Conservation (phyloP, 2,113 vertebrate genomes). For the Anarhynchus alexandrinus region DNA sequence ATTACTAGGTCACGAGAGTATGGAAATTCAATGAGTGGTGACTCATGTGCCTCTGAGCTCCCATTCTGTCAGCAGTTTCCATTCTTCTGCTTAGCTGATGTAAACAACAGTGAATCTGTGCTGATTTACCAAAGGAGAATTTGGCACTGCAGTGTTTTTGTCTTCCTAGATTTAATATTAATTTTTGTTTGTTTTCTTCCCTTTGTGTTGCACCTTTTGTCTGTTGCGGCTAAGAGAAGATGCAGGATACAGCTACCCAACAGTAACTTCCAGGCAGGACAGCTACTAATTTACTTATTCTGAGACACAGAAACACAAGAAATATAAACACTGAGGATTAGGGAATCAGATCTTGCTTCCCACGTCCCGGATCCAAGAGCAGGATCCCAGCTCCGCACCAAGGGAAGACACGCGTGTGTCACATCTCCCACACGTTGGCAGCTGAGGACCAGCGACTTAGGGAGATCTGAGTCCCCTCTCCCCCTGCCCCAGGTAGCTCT, state of each 20-base stretch:
- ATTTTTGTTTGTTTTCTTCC: background rate
- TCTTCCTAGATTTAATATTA: background rate
- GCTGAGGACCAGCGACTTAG: background rate
- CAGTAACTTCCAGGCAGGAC: background rate
- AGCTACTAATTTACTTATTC: background rate
- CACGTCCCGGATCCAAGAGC: background rate
- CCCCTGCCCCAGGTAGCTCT: background rate
- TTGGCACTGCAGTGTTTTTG: background rate
- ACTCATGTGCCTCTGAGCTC: constrained; percentile 32
- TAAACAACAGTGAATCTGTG: constrained; percentile 16
- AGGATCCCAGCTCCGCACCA: background rate
- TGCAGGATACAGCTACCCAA: background rate
- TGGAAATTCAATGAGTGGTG: constrained; percentile 38
- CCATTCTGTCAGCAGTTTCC: constrained; percentile 58
- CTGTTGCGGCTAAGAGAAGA: background rate
- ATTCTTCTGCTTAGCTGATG: constrained; percentile 30
- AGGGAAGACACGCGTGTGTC: background rate
- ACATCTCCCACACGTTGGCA: background rate
- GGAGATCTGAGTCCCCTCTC: background rate
- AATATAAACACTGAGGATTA: background rate
- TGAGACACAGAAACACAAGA: background rate
- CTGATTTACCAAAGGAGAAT: constrained; percentile 9
- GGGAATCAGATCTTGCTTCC: background rate
- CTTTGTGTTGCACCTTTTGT: background rate
- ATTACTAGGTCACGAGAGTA: background rate